Conservation (phyloP, 2,797 vertebrate species). For the Muscicapa comitata region DNA sequence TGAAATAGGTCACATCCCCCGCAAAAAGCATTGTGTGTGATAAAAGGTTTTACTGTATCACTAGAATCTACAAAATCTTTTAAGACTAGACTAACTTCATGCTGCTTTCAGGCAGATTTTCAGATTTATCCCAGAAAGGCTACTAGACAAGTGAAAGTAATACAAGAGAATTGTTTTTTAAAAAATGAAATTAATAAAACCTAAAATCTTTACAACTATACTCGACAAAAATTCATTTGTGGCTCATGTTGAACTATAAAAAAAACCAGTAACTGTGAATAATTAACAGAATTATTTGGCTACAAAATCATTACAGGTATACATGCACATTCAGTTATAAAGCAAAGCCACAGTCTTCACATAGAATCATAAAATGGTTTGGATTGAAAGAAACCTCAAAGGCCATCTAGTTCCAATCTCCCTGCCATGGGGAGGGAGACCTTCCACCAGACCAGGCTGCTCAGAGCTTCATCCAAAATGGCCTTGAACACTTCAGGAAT, state of each 20-base stretch:
- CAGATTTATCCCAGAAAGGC: not conserved
- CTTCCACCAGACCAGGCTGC: not conserved
- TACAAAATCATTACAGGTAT: not conserved
- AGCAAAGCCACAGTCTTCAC: not conserved
- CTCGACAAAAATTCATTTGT: not conserved
- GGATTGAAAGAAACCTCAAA: not conserved
- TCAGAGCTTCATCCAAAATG: not conserved
- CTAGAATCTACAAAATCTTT: not conserved
- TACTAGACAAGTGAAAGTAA: not conserved
- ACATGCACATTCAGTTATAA: not conserved
- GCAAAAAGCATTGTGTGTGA: not conserved
- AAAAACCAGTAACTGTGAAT: not conserved
- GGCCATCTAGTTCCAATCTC: accelerated
- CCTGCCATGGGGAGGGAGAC: not conserved
- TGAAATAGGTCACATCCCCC: not conserved
- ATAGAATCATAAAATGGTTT: not conserved
- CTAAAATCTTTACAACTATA: not conserved
- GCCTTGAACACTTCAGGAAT: not conserved
- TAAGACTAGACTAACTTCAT: not conserved
- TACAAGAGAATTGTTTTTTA: not conserved
- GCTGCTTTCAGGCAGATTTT: not conserved
- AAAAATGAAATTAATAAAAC: not conserved
- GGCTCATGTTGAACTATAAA: not conserved
- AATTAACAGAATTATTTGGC: not conserved
- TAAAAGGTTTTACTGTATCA: not conserved